Evolutionary conservation across 2,113 vertebrate species (phyloP).

Genomic region (Cyprinodon tularosa): DNA sequence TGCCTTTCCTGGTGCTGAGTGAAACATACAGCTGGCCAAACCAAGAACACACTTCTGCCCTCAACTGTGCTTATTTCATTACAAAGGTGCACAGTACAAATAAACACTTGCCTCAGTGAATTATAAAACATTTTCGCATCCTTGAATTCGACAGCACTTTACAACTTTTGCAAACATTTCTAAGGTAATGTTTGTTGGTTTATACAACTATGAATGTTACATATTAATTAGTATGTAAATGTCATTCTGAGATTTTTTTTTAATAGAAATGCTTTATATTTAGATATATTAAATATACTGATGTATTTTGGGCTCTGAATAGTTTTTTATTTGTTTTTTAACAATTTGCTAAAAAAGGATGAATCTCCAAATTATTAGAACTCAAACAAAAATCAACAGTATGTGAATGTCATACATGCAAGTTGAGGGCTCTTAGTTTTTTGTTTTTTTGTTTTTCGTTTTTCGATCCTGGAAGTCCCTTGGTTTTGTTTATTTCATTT

Average conservation of each 20-base stretch:
- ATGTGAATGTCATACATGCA: not conserved
- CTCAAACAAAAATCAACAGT: not conserved
- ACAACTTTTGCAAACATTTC: not conserved
- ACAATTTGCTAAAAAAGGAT: not conserved
- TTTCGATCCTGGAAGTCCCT: slow-evolving; percentile 68
- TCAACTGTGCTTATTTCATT: slow-evolving; percentile 20
- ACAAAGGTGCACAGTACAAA: not conserved
- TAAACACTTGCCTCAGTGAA: not conserved
- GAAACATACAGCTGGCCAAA: slow-evolving; percentile 74
- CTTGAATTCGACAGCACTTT: not conserved
- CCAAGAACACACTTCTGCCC: slow-evolving; percentile 49
- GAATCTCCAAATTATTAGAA: no score
- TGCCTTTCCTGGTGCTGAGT: slow-evolving; percentile 77
- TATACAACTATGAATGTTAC: not conserved
- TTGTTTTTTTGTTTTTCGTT: no score
- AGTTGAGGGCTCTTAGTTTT: not conserved
- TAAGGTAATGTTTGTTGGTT: not conserved
- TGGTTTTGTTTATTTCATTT: slow-evolving; percentile 32
- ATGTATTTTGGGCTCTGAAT: not conserved
- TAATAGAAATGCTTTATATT: not conserved
- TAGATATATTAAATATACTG: not conserved
- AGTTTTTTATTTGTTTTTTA: not conserved
- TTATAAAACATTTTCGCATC: not conserved
- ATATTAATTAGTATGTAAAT: not conserved
- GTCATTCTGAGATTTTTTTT: not conserved